Evolutionary conservation across 2,113 vertebrate genomes (phyloP), one percentile per base, ranked within the genome.

Genomic region (Calidris pugnax): DNA sequence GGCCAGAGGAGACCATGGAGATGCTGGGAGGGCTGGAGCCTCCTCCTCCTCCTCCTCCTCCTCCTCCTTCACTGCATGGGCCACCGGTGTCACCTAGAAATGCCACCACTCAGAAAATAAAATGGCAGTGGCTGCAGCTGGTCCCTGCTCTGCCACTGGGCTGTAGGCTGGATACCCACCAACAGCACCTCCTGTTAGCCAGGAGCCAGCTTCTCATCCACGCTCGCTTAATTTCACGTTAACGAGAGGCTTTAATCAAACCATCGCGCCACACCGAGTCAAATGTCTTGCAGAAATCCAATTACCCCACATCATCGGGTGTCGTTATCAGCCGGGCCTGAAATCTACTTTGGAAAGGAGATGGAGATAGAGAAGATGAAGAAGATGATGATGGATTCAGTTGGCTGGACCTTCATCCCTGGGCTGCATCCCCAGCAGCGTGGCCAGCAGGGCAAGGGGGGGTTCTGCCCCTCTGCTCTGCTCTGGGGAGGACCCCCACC

Each of bases 131-230:
- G 59, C 59, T 47, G 82, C 1, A 5, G 48, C 41, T 0, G 1
- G 56, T 30, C 20, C 37, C 37, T 15, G 3, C 69, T 18, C 32
- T 12, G 3, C 30, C 1, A 10, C 28, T 22, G 19, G 2, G 1
- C 74, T 41, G 55, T 1, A 12, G 26, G 63, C 73, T 53, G 63
- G 47, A 33, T 62, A 33, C 64, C 47, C 14, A 7, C 1, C 2
- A 33, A 4, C 47, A 8, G 57, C 11, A 2, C 9, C 32, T 24
- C 32, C 14, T 2, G 0, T 35, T 12, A 30, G 16, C 6, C 2
- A 5, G 53, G 53, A 26, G 53, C 32, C 21, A 22, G 39, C 33
- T 33, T 26, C 75, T 39, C 27, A 3, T 14, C 39, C 33, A 47
- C 37, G 1, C 62, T 68, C 26, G 1, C 26, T 14, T 45, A 5